A percentile compares a stretch with the other conserved stretches of the same genome.
Evolutionary conservation across 2,888 invertebrate genomes (phyloP).

Genomic region (Quadriops clusia): DNA sequence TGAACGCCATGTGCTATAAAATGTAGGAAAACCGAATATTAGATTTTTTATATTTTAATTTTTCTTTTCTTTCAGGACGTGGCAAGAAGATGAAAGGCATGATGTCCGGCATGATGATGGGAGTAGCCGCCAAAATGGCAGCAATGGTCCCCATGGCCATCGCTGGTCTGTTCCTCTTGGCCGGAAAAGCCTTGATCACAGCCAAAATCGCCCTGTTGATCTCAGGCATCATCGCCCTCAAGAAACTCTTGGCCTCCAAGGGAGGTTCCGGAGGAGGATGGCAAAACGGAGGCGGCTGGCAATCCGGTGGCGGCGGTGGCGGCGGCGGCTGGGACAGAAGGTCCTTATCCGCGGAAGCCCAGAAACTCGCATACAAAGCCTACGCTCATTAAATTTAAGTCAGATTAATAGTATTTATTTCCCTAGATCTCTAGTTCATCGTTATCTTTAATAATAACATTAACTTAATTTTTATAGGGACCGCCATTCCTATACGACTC

Average conservation of each 20-base stretch:
- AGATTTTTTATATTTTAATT: neutral
- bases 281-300: constrained; percentile 24
- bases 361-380: constrained; percentile 61
- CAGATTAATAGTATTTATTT: constrained; percentile 6
- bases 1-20: no score
- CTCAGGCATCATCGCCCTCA: constrained; percentile 69
- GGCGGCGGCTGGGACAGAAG: constrained; percentile 59
- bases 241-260: constrained; percentile 66
- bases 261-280: constrained; percentile 43
- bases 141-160: constrained; percentile 70
- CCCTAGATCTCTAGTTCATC: neutral
- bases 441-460: constrained; percentile 2
- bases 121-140: constrained; percentile 72
- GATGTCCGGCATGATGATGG: constrained; percentile 89
- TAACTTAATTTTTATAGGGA: no score
- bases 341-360: constrained; percentile 45
- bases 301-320: constrained; percentile 36
- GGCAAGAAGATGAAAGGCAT: constrained; percentile 77
- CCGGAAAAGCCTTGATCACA: constrained; percentile 74
- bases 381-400: constrained; percentile 40
- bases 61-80: constrained; percentile 46
- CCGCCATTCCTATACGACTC: no score
- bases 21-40: no score
- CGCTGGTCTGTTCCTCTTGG: constrained; percentile 66
- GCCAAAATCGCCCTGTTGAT: constrained; percentile 70